Conservation (phyloP, 2,113 vertebrate genomes). For the Atrichornis clamosus region DNA sequence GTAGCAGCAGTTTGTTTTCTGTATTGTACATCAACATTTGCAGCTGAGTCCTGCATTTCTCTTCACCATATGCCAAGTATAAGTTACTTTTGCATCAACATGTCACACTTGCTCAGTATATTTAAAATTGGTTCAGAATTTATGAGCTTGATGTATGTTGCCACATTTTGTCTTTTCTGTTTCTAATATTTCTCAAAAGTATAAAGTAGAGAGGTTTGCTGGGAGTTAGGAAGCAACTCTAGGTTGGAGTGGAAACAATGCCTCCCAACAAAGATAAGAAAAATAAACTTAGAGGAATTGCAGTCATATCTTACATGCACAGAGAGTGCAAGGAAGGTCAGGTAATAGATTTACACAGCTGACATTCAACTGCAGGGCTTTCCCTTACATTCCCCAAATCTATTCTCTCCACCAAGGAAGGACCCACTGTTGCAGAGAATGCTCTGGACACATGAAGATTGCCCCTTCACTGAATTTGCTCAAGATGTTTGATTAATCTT, state of each 20-base stretch:
- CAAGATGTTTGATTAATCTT: not conserved
- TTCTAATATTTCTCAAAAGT: not conserved
- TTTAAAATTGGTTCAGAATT: constrained; percentile 31
- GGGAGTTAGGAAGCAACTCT: not conserved
- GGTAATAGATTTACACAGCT: not conserved
- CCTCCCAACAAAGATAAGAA: not conserved
- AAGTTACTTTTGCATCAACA: constrained; percentile 3
- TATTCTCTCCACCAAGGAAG: not conserved
- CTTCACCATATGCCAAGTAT: not conserved
- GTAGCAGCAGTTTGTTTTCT: not conserved
- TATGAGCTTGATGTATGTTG: not conserved
- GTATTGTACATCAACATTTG: not conserved
- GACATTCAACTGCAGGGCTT: not conserved
- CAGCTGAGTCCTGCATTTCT: constrained; percentile 1
- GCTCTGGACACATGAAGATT: not conserved
- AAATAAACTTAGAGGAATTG: not conserved
- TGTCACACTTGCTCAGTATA: not conserved
- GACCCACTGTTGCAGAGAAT: not conserved
- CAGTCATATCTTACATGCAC: not conserved
- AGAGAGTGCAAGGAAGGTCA: not conserved
- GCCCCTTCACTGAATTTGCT: not conserved
- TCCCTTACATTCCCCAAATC: not conserved
- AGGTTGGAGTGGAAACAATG: not conserved
- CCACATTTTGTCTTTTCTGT: not conserved
- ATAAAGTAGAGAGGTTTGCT: not conserved